A percentile compares a stretch with the other conserved stretches of the same genome.
Evolutionary conservation across 2,113 vertebrate genomes (phyloP).

Genomic region (Chroicocephalus ridibundus): DNA sequence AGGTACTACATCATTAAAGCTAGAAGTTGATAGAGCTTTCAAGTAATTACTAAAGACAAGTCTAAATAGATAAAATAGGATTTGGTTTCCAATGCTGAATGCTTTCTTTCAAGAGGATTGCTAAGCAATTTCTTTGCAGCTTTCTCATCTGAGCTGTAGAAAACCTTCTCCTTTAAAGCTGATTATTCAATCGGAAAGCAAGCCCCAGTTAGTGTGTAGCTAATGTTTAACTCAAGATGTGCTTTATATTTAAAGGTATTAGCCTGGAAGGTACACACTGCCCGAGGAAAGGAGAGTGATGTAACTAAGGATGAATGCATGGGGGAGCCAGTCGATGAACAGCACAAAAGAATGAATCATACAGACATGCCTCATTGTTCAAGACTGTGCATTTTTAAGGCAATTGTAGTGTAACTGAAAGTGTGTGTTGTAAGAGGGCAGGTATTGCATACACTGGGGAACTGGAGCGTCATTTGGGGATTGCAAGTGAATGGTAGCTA

Average conservation of each 20-base stretch:
- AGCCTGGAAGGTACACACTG: not conserved
- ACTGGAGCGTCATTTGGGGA: not conserved
- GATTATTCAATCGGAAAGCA: conserved; percentile 20
- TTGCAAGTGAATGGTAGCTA: not conserved
- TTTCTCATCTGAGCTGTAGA: not conserved
- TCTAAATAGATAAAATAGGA: conserved; percentile 29
- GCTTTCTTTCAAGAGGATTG: conserved; percentile 5
- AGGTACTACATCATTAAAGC: not conserved
- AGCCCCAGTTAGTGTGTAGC: not conserved
- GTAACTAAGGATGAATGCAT: conserved; percentile 1
- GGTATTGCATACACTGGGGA: not conserved
- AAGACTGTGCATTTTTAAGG: not conserved
- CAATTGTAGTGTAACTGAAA: not conserved
- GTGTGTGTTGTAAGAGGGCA: not conserved
- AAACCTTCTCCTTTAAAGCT: conserved; percentile 21
- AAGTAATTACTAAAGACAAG: conserved; percentile 10
- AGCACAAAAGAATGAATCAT: conserved; percentile 23
- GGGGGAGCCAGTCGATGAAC: not conserved
- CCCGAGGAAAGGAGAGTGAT: conserved; percentile 10
- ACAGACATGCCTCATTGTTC: not conserved
- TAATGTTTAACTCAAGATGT: conserved; percentile 9
- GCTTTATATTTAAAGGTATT: conserved; percentile 32
- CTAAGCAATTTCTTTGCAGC: not conserved
- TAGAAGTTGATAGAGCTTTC: conserved; percentile 2
- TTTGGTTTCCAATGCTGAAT: not conserved